Percentiles rank a stretch among this genome's conserved stretches.
Evolutionary conservation across 2,113 vertebrate species (phyloP).

Genomic region (Datnioides undecimradiatus): DNA sequence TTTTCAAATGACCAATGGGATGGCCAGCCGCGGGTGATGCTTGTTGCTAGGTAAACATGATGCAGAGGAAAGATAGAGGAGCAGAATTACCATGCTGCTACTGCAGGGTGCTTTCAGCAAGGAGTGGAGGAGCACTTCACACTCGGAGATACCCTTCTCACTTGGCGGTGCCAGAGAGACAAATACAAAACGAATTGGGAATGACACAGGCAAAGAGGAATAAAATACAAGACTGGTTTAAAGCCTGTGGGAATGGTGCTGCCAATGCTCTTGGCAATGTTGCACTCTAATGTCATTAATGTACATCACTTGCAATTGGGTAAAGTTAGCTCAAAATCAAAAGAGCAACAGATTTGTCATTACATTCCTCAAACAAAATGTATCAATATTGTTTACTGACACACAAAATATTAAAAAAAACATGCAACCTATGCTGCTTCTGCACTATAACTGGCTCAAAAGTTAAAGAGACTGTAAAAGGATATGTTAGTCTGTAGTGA

Average conservation of each 20-base stretch:
- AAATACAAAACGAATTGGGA: conserved; percentile 55
- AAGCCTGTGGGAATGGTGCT: conserved; percentile 40
- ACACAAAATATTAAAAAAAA: neutral
- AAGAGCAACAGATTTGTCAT: neutral
- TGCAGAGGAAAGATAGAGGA: conserved; percentile 91
- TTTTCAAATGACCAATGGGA: conserved; percentile 90
- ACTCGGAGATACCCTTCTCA: conserved; percentile 68
- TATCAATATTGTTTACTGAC: neutral
- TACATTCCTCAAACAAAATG: neutral
- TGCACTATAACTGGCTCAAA: neutral
- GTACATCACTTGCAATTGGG: neutral
- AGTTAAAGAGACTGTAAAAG: neutral
- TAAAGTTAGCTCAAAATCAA: neutral
- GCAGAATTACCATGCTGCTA: conserved; percentile 86
- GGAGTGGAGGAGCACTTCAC: conserved; percentile 71
- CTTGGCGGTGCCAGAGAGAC: conserved; percentile 81
- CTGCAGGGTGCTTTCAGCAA: conserved; percentile 80
- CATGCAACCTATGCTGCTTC: no score
- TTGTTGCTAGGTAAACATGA: conserved; percentile 94
- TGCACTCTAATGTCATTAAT: neutral
- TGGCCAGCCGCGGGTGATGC: conserved; percentile 88
- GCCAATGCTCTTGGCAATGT: neutral
- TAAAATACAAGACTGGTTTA: conserved; percentile 24
- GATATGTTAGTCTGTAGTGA: neutral
- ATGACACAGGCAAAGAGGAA: conserved; percentile 61